Base-by-base conservation (phyloP, 2,113 vertebrate genomes). In the Tor tambroides region DNA sequence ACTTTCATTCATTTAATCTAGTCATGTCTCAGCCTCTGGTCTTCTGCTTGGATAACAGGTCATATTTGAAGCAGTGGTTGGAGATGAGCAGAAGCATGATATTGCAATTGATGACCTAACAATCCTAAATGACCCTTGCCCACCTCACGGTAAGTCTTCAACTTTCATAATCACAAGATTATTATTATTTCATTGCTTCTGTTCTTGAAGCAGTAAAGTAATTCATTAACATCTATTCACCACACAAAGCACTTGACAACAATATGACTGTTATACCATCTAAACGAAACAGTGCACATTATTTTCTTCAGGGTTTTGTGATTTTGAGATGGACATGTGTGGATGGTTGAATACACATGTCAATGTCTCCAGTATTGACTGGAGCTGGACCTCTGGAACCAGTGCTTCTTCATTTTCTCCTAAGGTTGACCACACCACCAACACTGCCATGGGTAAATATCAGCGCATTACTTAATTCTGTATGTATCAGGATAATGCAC, bases 271-370 rank as follows among this genome's bases (percentile, higher is more conserved):
- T 49, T 51, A n/a, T 41, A 11, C 21, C 26, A 49, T 63, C 11
- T 5, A 14, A 81, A 28, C 46, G 9, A 49, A 63, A 2, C 54
- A 8, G 23, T 46, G 74, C 11, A 63, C 43, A 32, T 7, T 17
- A 10, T 26, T 77, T 4, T 21, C 46, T 69, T 2, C 84, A 95
- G 95, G 95, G 79, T 93, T 94, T 87, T 95, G 94, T 92, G 94
- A 95, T 90, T 95, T 95, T 93, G 95, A 95, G 88, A 92, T 92
- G 88, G 94, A 95, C 87, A 56, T 92, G 69, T 95, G 94, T 84
- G 92, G 93, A 51, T 95, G 95, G 95, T 90, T 93, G 12, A 95
- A 91, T 87, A 92, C 14, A 85, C 89, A 85, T 63, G 89, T 91
- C 4, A 10, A 85, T 32, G 75, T 32, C 87, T 86, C 59, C 0